Conservation (phyloP, 2,888 invertebrate species). For the Campoplex nolae region DNA sequence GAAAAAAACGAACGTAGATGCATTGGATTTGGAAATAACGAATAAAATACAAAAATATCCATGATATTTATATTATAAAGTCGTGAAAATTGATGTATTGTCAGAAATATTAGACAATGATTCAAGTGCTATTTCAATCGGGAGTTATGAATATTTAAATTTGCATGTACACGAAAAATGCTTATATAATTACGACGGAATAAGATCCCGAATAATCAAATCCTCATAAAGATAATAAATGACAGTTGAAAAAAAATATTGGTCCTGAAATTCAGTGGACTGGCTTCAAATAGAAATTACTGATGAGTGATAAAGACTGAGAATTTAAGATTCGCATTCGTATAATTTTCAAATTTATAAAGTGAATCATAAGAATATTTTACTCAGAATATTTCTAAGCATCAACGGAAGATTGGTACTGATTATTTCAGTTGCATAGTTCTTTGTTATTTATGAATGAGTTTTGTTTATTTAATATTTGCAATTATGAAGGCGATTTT, state of each 20-base stretch:
- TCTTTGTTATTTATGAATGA: neutral
- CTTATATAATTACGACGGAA: neutral
- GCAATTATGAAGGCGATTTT: neutral
- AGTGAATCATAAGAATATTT: neutral
- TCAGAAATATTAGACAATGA: neutral
- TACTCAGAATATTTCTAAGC: neutral
- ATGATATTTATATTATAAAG: neutral
- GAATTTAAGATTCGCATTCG: neutral
- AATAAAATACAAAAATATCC: neutral
- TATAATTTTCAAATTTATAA: neutral
- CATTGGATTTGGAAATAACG: neutral
- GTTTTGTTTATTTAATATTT: neutral
- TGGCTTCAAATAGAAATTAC: neutral
- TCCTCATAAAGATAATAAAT: neutral
- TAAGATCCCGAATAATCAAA: neutral
- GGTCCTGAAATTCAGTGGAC: neutral
- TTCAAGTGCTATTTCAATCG: neutral
- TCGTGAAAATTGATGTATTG: neutral
- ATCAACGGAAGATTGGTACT: neutral
- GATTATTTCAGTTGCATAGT: neutral
- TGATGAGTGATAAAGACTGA: neutral
- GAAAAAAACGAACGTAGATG: neutral
- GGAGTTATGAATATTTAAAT: neutral
- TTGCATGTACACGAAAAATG: neutral
- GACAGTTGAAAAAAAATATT: neutral